Evolutionary conservation across 30 jellyfish, hydroid and myxozoan species (phyloP).

Genomic region (Aurelia aurita): DNA sequence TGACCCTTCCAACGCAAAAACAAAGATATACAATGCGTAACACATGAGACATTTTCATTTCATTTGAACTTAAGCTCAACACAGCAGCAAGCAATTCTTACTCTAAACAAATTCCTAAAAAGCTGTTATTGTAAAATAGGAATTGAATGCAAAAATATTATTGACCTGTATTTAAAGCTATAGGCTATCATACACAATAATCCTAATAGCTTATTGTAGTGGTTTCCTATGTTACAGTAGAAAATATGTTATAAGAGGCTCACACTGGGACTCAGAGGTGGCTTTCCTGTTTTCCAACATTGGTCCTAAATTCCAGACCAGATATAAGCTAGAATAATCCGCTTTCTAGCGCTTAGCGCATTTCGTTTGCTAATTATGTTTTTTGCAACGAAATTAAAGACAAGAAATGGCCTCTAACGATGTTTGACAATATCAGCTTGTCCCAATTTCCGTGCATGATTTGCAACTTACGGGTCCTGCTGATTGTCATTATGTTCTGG

Average conservation of each 20-base stretch:
- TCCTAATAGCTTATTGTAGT: conserved; percentile 1
- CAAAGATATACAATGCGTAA: background rate
- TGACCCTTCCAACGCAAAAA: conserved; percentile 16
- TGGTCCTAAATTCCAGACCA: conserved; percentile 38
- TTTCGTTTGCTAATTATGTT: background rate
- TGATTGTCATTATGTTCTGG: no score
- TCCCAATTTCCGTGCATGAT: no score
- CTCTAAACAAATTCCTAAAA: background rate
- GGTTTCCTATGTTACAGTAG: conserved; percentile 2
- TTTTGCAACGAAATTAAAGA: conserved; percentile 13
- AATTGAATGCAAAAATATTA: conserved; percentile 13
- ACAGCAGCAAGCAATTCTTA: conserved; percentile 14
- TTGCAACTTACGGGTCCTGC: no score
- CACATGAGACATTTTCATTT: background rate
- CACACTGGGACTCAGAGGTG: conserved; percentile 31
- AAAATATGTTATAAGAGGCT: background rate
- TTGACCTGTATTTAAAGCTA: conserved; percentile 21
- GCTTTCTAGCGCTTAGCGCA: conserved; percentile 5
- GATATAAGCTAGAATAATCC: conserved; percentile 16
- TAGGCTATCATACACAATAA: background rate
- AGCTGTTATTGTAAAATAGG: conserved; percentile 1
- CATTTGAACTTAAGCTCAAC: background rate
- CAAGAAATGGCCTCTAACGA: background rate
- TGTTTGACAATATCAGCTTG: no score
- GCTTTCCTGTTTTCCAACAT: conserved; percentile 60